phyloP scores from a whole-genome alignment of 2,888 invertebrate genomes.

The Julus scanicus region DNA sequence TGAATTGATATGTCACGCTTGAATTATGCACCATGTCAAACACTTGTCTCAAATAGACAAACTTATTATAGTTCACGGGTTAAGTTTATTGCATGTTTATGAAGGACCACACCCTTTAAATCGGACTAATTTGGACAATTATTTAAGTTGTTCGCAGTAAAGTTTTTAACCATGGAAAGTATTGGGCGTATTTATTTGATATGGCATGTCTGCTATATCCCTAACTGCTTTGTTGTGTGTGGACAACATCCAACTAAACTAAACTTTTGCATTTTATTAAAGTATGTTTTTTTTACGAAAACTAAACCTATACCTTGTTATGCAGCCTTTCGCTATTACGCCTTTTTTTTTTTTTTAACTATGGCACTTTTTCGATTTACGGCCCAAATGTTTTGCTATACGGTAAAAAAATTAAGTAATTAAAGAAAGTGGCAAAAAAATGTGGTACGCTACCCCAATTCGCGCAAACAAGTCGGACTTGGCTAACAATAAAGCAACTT shows the following conservation, averaged over 20 bases:
- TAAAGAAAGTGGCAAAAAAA: too few species aligned
- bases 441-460: too few species aligned
- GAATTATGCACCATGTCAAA: not conserved
- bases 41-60: not conserved
- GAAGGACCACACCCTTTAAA: not conserved
- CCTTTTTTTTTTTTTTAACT: too few species aligned
- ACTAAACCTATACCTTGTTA: too few species aligned
- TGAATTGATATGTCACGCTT: not conserved
- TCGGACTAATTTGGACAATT: constrained; percentile 24
- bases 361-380: too few species aligned
- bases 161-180: not conserved
- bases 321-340: too few species aligned
- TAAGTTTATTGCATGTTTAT: constrained; percentile 6
- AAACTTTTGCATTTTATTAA: not conserved
- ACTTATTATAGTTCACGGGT: not conserved
- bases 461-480: too few species aligned
- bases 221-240: not conserved
- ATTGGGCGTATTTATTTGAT: not conserved
- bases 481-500: too few species aligned
- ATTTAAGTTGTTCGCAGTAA: not conserved
- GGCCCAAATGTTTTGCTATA: too few species aligned
- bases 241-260: not conserved
- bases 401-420: too few species aligned
- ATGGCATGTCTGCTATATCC: not conserved
- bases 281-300: too few species aligned